Evolutionary conservation across 2,113 vertebrate genomes (phyloP).

Genomic region (Kryptolebias marmoratus): DNA sequence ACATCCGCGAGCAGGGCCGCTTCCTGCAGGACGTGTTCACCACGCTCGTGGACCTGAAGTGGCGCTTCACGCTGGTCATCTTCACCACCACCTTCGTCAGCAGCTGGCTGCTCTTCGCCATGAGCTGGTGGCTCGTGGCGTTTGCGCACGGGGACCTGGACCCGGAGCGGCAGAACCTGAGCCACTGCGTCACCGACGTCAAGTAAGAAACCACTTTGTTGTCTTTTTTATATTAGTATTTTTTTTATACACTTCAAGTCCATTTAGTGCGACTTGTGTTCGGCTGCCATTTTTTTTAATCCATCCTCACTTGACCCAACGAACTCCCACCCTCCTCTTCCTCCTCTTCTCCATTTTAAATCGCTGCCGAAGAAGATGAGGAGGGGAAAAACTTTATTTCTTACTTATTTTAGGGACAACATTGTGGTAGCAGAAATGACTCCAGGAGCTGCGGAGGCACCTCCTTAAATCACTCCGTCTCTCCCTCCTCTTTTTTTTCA

Average conservation of each 20-base stretch:
- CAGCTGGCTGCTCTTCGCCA: constrained; percentile 98
- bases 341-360: constrained; percentile 26
- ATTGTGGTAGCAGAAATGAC: neutral
- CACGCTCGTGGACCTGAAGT: constrained; percentile 97
- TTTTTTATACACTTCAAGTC: neutral
- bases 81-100: constrained; percentile 98
- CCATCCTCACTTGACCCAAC: neutral
- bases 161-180: neutral
- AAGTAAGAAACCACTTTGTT: constrained; percentile 81
- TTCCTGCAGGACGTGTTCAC: constrained; percentile 99
- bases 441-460: constrained; percentile 1
- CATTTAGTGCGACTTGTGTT: neutral
- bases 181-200: constrained; percentile 89
- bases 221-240: neutral
- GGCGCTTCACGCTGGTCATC: constrained; percentile 97
- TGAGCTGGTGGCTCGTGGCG: constrained; percentile 98
- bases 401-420: no score
- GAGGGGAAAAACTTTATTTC: neutral
- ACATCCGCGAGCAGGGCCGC: constrained; percentile 96
- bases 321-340: neutral
- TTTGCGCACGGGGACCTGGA: constrained; percentile 95
- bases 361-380: constrained; percentile 4
- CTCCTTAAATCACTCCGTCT: neutral
- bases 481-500: no score
- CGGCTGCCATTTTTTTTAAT: neutral